A percentile compares a stretch with the other conserved stretches of the same genome.
Evolutionary conservation across 92 coral and sea anemone species (phyloP).

Genomic region (Actinostola sp.): DNA sequence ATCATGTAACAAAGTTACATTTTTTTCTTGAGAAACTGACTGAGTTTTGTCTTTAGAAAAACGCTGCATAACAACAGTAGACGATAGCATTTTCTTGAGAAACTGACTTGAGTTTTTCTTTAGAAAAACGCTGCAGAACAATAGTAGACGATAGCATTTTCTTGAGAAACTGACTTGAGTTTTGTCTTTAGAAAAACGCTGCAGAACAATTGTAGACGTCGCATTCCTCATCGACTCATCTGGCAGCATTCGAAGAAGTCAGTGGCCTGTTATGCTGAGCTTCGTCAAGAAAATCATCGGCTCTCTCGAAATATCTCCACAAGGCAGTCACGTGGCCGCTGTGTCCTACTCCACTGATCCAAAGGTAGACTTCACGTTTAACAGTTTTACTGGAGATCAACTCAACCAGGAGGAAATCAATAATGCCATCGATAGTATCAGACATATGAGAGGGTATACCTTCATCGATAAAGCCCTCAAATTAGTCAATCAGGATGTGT

Average conservation of each 20-base stretch:
- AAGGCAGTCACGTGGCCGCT: slow-evolving; percentile 60
- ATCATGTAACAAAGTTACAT: too few species aligned
- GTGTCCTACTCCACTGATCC: slow-evolving; percentile 63
- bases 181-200: slow-evolving; percentile 33
- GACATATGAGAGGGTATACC: slow-evolving; percentile 65
- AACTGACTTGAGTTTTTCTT: too few species aligned
- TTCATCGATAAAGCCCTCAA: slow-evolving; percentile 63
- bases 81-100: too few species aligned
- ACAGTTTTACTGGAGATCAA: slow-evolving; percentile 53
- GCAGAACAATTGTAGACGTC: slow-evolving; percentile 55
- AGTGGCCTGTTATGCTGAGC: slow-evolving; percentile 52
- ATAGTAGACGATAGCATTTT: too few species aligned
- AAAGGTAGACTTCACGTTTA: slow-evolving; percentile 63
- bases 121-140: too few species aligned
- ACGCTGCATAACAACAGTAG: too few species aligned
- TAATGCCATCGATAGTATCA: slow-evolving; percentile 48
- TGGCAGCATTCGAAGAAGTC: slow-evolving; percentile 59
- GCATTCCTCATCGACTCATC: slow-evolving; percentile 74
- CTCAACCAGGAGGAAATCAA: slow-evolving; percentile 43
- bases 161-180: too few species aligned
- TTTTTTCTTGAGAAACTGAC: too few species aligned
- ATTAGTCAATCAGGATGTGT: slow-evolving; percentile 62
- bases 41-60: too few species aligned
- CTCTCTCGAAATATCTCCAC: slow-evolving; percentile 52
- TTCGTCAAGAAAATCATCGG: slow-evolving; percentile 54